Evolutionary conservation across 2,888 invertebrate genomes (phyloP), one percentile per base, ranked within the genome.

Genomic region (Oxytorus armatus): DNA sequence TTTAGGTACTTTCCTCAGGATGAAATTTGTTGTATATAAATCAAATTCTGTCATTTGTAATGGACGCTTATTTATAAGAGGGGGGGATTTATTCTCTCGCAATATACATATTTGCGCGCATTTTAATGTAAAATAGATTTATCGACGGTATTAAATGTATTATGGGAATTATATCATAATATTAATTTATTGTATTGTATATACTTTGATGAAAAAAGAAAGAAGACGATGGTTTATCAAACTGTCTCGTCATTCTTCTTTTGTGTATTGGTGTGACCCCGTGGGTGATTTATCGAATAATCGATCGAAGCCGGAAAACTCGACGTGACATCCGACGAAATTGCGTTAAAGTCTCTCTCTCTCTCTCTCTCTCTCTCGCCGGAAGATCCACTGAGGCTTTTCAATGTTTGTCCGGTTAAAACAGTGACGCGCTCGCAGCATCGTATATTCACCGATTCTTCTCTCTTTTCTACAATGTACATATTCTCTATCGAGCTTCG

Each of bases 231-330:
- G 5, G 29, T 3, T 29, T 2, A 2, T n/a, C n/a, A n/a, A n/a
- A 5, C 14, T 47, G 53, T 59, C 42, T 23, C n/a, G n/a, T 49
- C 7, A 23, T 57, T 49, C 16, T 36, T 51, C 14, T 51, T 36
- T n/a, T 18, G 14, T 33, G 11, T 44, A 44, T 23, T 10, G n/a
- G 11, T 25, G 44, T 44, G 16, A 59, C n/a, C 55, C 25, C 29
- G 2, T 29, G 2, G 44, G 23, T 81, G 68, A 77, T 77, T 75
- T 79, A 83, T 83, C 61, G 81, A 81, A 79, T 78, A 79, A 81
- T 83, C 81, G 77, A 70, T 49, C 73, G 42, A 11, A 55, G 53
- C 11, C 53, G 47, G 77, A 23, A 68, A 59, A 73, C 33, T 57
- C 33, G 23, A 36, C 33, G 33, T 59, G 61, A 68, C 77, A 66